Evolutionary conservation across 2,113 vertebrate genomes (phyloP), one percentile per base, ranked within the genome.

Genomic region (Mustelus asterias): DNA sequence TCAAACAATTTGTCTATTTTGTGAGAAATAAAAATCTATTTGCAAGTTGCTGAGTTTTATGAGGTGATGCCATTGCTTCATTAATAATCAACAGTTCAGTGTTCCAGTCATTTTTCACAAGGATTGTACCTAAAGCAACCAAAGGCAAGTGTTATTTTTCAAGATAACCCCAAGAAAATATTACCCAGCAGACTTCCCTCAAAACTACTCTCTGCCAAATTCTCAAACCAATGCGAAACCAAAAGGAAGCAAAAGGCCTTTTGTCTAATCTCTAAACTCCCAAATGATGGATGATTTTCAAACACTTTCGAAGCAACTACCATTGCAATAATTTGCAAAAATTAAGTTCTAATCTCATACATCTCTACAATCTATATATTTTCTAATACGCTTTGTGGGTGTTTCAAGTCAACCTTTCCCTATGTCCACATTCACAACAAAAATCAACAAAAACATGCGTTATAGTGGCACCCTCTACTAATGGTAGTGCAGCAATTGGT

Each of bases 11-110:
- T 95, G 94, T 72, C 67, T 95, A 95, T 95, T 72, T 95, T 95
- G 94, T 95, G 72, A 33, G 94, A 95, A 95, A 95, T 95, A 72
- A 95, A 95, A 95, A 95, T 95, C 94, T 95, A 95, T 95, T 95
- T 95, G 94, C 94, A 95, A 95, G 94, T 95, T 95, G 67, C 69
- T 76, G 94, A 48, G 94, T 95, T 95, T 95, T 95, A 95, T 95
- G 94, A 95, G 94, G 67, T 95, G 94, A 76, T 76, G 94, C 94
- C 94, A 72, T 95, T 95, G 94, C 94, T 72, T 95, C 94, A 95
- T 72, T 95, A 95, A 95, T 95, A 95, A 95, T 95, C 94, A 95
- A 70, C 94, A 95, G 94, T 95, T 95, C 67, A 95, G 11, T 60
- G 69, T 44, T 69, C 94, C 69, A 95, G 67, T 76, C 69, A 95